Conservation (phyloP, 2,888 invertebrate genomes). For the Mythimna ferrago region DNA sequence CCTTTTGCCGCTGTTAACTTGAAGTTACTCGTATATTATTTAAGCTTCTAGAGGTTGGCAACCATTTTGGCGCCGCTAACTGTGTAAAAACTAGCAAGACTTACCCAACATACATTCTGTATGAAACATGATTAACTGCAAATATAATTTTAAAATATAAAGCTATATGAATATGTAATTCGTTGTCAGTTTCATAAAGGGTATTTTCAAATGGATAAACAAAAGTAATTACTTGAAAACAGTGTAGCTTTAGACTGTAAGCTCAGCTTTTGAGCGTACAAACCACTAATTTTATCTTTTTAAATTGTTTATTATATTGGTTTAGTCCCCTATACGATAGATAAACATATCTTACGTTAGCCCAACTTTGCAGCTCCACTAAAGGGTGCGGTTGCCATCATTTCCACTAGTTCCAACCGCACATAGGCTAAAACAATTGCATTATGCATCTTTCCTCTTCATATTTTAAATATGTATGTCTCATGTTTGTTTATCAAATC, state of each 20-base stretch:
- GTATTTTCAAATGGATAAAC: background rate
- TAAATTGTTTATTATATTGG: background rate
- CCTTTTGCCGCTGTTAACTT: constrained; percentile 47
- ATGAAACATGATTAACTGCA: constrained; percentile 38
- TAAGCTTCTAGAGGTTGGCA: constrained; percentile 54
- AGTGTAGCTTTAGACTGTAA: background rate
- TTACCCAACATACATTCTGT: constrained; percentile 33
- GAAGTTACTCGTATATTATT: constrained; percentile 52
- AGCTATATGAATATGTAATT: constrained; percentile 7
- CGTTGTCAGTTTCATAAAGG: background rate
- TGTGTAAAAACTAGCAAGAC: constrained; percentile 46
- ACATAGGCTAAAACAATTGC: no score
- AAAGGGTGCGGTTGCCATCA: no score
- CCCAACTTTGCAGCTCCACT: no score
- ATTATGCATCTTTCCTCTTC: no score
- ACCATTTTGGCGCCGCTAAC: constrained; percentile 47
- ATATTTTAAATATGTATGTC: no score
- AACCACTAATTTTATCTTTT: background rate
- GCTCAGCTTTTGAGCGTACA: background rate
- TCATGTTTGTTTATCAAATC: background rate
- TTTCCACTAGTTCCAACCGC: no score
- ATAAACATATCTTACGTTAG: no score
- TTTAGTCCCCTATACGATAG: background rate
- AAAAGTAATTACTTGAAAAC: constrained; percentile 1
- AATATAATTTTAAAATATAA: constrained; percentile 20